Evolutionary conservation across 64 coral and sea anemone species (phyloP).

Genomic region (Catalaphyllia jardinei): DNA sequence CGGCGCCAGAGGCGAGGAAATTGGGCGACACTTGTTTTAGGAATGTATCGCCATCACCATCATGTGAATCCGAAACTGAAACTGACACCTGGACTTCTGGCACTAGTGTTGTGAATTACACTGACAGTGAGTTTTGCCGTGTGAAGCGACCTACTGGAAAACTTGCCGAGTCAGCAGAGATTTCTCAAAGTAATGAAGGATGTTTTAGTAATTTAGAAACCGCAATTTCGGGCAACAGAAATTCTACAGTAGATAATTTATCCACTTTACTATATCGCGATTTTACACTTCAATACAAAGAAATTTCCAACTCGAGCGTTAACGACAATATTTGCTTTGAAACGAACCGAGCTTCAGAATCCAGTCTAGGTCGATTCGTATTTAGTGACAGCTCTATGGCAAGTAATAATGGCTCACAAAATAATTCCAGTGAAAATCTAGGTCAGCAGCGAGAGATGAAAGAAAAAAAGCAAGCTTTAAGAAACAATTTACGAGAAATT

Average conservation of each 20-base stretch:
- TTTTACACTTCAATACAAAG: not conserved
- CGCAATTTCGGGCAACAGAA: not conserved
- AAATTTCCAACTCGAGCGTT: not conserved
- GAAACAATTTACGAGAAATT: slow-evolving; percentile 5
- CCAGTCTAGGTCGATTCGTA: not conserved
- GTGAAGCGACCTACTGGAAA: not conserved
- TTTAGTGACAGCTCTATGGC: not conserved
- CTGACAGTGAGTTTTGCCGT: slow-evolving; percentile 10
- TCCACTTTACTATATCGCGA: not conserved
- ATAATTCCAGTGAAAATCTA: not conserved
- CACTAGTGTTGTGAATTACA: not conserved
- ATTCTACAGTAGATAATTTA: not conserved
- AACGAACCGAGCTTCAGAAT: not conserved
- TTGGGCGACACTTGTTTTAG: not conserved
- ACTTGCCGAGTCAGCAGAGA: not conserved
- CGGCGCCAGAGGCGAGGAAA: not conserved
- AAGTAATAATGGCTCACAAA: not conserved
- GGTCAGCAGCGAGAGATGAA: not conserved
- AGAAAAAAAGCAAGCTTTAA: slow-evolving; percentile 16
- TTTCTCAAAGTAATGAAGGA: not conserved
- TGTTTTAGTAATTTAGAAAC: not conserved
- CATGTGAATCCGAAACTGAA: slow-evolving; percentile 10
- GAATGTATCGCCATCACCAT: not conserved
- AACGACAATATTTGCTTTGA: not conserved
- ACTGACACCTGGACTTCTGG: slow-evolving; percentile 6